These are phyloP conservation scores for Ips nitidus DNA, from an alignment of 1,140 invertebrate species.

Conservation along the genomic window DNA sequence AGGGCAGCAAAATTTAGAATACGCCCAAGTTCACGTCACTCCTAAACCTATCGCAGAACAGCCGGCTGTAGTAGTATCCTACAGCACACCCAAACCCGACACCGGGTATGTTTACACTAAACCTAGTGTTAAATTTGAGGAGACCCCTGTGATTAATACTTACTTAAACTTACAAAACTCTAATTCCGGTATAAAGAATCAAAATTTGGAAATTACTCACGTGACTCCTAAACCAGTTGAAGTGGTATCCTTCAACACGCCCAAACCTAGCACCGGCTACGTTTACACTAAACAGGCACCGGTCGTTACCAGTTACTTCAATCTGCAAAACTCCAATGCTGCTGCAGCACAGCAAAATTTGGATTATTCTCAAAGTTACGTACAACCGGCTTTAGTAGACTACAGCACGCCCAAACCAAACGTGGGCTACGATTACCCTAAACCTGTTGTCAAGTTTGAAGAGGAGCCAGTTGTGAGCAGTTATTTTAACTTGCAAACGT, in stretches of 20 bases:
- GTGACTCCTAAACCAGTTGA: neutral
- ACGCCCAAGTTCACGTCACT: constrained; percentile 5
- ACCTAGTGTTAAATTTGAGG: neutral
- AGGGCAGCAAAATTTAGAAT: neutral
- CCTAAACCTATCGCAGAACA: constrained; percentile 4
- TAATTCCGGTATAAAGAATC: neutral
- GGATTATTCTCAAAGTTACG: too few species aligned
- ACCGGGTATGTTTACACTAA: constrained; percentile 37
- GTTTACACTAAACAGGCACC: constrained; percentile 12
- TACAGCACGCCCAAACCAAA: constrained; percentile 14
- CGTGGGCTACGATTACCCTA: constrained; percentile 53
- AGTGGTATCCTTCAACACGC: constrained; percentile 16
- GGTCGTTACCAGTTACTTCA: constrained; percentile 32
- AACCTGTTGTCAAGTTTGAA: constrained; percentile 53
- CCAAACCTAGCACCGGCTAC: neutral
- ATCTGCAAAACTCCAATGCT: too few species aligned
- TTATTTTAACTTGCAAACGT: constrained; percentile 9
- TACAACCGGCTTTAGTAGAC: neutral
- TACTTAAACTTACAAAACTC: neutral
- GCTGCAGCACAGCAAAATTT: neutral
- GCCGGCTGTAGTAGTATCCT: neutral
- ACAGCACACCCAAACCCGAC: neutral
- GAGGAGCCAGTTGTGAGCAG: constrained; percentile 7
- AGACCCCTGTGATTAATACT: neutral
- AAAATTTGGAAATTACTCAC: neutral